Evolutionary conservation across 1,140 invertebrate species (phyloP), one percentile per base, ranked within the genome.

Genomic region (Cecropterus lyciades): DNA sequence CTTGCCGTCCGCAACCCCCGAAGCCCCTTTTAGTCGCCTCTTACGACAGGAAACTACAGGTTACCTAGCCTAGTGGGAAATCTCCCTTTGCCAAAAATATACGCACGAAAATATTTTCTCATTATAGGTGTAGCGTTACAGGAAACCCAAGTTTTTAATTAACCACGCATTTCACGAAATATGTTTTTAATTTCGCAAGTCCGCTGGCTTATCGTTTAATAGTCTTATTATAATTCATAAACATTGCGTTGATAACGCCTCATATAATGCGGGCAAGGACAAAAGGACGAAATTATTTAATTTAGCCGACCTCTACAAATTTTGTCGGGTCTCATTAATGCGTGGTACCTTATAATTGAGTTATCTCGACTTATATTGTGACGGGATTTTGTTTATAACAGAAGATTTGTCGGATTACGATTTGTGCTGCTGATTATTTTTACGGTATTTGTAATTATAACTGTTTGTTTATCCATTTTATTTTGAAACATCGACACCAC

Each of bases 151-250:
- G 40, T 3, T 43, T 43, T 49, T 49, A 49, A 49, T 49, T 49
- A 20, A 49, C 16, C 45, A 10, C 46, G 11, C 16, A 49, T 17
- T 17, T 49, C 46, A 13, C 46, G 11, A 49, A 49, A 49, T 49
- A 49, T 49, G 46, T 24, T 49, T 49, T 49, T 37, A 49, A 49
- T 49, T 49, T 49, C 46, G 11, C 11, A 24, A 49, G 46, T 24
- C 17, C 46, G 46, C 16, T 15, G 46, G 16, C 17, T 49, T 49
- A 49, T 49, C 17, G 17, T 49, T 49, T 49, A 24, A 49, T 49
- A 20, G 11, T 10, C 16, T 49, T 27, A 49, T 49, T 49, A 24
- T 24, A 49, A 49, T 20, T 43, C 13, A 49, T 20, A 49, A 49
- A 49, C 46, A 49, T 49, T 3, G 17, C 11, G 17, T 16, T 20